These are phyloP conservation scores for Drosophila eohydei DNA, from an alignment of 2,888 invertebrate species.

Conservation along the genomic window DNA sequence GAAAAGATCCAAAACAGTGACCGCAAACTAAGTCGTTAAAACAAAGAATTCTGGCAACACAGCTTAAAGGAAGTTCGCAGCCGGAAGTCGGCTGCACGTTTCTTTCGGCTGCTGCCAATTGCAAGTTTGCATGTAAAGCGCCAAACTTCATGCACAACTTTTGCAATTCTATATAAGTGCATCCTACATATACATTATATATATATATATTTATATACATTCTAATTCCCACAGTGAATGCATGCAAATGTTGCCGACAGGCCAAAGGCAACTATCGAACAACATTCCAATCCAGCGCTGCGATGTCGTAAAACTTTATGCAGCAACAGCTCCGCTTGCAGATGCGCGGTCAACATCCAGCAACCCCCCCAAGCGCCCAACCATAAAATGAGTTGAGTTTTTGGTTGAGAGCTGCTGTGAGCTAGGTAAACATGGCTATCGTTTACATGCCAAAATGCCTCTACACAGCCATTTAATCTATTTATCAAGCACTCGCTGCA, in stretches of 20 bases:
- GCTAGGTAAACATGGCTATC: slow-evolving; percentile 69
- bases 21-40: slow-evolving; percentile 75
- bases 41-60: slow-evolving; percentile 63
- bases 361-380: not conserved
- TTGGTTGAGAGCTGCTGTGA: slow-evolving; percentile 3
- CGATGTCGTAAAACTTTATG: slow-evolving; percentile 73
- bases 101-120: slow-evolving; percentile 59
- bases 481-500: slow-evolving; percentile 71
- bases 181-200: slow-evolving; percentile 1
- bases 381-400: not conserved
- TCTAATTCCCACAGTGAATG: slow-evolving; percentile 66
- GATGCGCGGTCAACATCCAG: not conserved
- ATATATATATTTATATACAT: slow-evolving; percentile 31
- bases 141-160: slow-evolving; percentile 77
- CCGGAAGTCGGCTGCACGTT: slow-evolving; percentile 43
- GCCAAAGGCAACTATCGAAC: slow-evolving; percentile 57
- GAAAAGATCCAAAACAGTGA: slow-evolving; percentile 19
- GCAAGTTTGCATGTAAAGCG: slow-evolving; percentile 75
- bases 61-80: slow-evolving; percentile 60
- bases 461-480: slow-evolving; percentile 61
- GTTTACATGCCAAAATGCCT: slow-evolving; percentile 44
- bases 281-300: slow-evolving; percentile 47
- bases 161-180: slow-evolving; percentile 51
- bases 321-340: slow-evolving; percentile 31
- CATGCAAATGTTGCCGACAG: slow-evolving; percentile 69